Evolutionary conservation across 2,113 vertebrate species (phyloP), one percentile per base, ranked within the genome.

Genomic region (Rhea americana): DNA sequence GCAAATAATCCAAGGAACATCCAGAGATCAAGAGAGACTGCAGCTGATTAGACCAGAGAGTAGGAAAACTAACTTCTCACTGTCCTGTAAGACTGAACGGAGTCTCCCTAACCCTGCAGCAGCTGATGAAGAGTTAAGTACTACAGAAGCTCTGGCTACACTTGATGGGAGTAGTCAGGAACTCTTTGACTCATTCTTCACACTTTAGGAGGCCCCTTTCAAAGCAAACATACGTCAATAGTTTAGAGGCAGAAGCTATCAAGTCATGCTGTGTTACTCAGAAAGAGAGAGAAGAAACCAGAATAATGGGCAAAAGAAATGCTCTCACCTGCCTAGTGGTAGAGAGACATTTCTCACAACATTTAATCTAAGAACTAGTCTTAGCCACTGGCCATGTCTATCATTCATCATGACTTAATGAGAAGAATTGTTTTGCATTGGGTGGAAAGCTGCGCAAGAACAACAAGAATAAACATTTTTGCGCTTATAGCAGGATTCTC

Each of bases 231-330:
- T 68, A 90, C 5, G 11, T 93, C 96, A 90, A 85, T 94, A 96
- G 87, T 94, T 96, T 93, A 93, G 87, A 95, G 91, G 95, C 93
- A 96, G 93, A 91, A 94, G 92, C 90, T 88, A 96, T 94, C 94
- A 96, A 92, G 93, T 94, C 95, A 87, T 93, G 95, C 95, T 96
- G 94, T 92, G 94, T 90, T 93, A 78, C 90, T 85, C 85, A 68
- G 84, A 93, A 96, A 71, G 67, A 87, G 73, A 93, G 93, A 87
- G 89, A 90, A 93, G 90, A 86, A 95, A 94, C 82, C 2, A 6
- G 79, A 90, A 88, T 93, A 95, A 95, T 94, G 94, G 93, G 73
- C 48, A 93, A 94, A 96, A 95, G 87, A 92, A 96, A 96, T 92
- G 30, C 91, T 95, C 95, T 95, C 94, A 96, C 96, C 96, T 96